Conservation (phyloP, 2,797 vertebrate genomes). For the Calcarius lapponicus region DNA sequence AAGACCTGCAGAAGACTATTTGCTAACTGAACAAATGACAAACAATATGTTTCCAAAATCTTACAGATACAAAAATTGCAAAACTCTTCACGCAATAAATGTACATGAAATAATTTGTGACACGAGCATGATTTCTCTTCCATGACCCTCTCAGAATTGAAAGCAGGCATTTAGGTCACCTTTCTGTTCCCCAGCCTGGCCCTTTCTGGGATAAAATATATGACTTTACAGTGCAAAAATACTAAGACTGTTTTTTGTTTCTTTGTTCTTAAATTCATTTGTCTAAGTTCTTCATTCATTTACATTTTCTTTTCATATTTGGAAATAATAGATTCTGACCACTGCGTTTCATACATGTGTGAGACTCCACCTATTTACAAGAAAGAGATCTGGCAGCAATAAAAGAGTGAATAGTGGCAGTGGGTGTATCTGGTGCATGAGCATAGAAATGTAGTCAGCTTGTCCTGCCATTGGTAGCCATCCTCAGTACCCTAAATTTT, state of each 20-base stretch:
- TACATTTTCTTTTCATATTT: not conserved
- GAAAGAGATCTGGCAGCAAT: not conserved
- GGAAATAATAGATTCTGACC: not conserved
- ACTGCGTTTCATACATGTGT: not conserved
- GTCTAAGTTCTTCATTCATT: not conserved
- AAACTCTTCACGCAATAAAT: not conserved
- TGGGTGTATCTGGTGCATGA: not conserved
- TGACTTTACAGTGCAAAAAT: not conserved
- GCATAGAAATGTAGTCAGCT: not conserved
- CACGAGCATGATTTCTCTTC: not conserved
- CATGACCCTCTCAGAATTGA: not conserved
- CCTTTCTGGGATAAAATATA: not conserved
- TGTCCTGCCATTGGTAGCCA: not conserved
- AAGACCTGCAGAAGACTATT: not conserved
- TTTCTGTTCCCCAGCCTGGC: not conserved
- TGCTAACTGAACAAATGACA: not conserved
- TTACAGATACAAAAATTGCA: not conserved
- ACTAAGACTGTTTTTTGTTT: not conserved
- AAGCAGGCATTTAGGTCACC: not conserved
- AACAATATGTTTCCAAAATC: not conserved
- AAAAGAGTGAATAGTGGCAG: not conserved
- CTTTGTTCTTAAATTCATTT: not conserved
- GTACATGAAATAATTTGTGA: not conserved
- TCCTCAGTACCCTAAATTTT: not conserved
- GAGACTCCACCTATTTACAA: not conserved